Conservation (phyloP, 2,113 vertebrate genomes). For the Dolichotis patagonum region DNA sequence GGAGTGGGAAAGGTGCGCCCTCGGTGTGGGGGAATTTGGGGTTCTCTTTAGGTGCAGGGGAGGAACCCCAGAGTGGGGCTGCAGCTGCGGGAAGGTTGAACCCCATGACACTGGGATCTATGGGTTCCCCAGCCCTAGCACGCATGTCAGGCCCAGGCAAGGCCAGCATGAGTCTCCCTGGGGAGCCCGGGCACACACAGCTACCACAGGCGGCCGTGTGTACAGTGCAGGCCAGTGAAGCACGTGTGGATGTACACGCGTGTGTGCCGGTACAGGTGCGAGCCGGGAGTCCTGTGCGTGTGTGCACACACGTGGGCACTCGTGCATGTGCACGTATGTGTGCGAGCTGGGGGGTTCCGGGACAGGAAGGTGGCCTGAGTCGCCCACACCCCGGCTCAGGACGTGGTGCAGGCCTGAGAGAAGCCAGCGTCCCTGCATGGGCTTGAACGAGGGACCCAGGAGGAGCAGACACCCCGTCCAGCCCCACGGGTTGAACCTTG, state of each 20-base stretch:
- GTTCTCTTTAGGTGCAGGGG: too few species aligned
- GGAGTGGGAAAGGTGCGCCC: neutral
- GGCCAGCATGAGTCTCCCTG: too few species aligned
- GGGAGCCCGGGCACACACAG: neutral
- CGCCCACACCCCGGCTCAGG: too few species aligned
- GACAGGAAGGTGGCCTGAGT: neutral
- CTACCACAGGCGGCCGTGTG: too few species aligned
- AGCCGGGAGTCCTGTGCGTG: neutral
- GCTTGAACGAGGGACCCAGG: too few species aligned
- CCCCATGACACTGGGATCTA: neutral
- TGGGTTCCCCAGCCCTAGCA: neutral
- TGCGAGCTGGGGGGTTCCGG: neutral
- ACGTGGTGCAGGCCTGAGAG: neutral
- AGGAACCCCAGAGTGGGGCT: neutral
- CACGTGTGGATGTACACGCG: neutral
- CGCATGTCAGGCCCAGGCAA: neutral
- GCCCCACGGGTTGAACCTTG: accelerated
- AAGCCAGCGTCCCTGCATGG: neutral
- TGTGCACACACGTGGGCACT: accelerated
- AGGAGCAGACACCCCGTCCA: too few species aligned
- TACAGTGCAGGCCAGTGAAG: too few species aligned
- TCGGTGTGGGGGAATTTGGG: neutral
- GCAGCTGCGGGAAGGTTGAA: neutral
- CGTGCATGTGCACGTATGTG: accelerated
- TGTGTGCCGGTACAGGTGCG: too few species aligned